Base-by-base conservation (phyloP, 1,140 invertebrate species). In the Metaphire vulgaris region DNA sequence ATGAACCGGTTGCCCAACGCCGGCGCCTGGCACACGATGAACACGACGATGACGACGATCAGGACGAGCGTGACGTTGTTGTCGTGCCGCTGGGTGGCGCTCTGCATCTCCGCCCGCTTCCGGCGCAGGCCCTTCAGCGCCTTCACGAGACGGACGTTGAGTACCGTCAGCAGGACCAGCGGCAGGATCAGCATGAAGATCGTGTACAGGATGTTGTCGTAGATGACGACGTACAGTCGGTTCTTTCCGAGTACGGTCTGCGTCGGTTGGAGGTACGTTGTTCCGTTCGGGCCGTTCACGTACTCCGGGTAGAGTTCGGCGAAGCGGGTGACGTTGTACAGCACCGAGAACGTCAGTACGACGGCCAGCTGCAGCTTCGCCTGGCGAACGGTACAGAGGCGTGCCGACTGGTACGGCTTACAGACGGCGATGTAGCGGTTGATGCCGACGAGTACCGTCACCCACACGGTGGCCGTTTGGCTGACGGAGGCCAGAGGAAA, bases 51-150 rank as follows among this genome's bases (percentile, higher is more conserved):
- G n/a, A n/a, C n/a, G n/a, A n/a, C n/a, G n/a, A n/a, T n/a, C n/a
- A n/a, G n/a, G n/a, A 77, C 76, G 30, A 77, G 66, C 21, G 76
- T 77, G 72, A 77, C 73, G 33, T 77, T 77, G 72, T 77, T 77
- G 71, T 77, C 76, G 67, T 77, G 76, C 71, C 73, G 70, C 34
- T 77, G 76, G 30, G 70, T 69, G 30, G 70, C 30, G 41, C 34
- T 74, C 76, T 77, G 76, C 76, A 77, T 77, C 70, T 77, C 76
- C 31, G 33, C 33, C 2, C 76, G 71, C 76, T 77, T 77, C 1
- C 76, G 70, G 15, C 66, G 41, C 21, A 77, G 70, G 16, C 29
- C 76, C 56, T 77, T 77, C 72, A 77, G 73, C 16, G 72, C 68
- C 16, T 70, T 68, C 64, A 78, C 76, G 0, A 78, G 74, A 26